These are phyloP conservation scores for Brenthis ino DNA, from an alignment of 2,888 invertebrate genomes.

Conservation along the genomic window DNA sequence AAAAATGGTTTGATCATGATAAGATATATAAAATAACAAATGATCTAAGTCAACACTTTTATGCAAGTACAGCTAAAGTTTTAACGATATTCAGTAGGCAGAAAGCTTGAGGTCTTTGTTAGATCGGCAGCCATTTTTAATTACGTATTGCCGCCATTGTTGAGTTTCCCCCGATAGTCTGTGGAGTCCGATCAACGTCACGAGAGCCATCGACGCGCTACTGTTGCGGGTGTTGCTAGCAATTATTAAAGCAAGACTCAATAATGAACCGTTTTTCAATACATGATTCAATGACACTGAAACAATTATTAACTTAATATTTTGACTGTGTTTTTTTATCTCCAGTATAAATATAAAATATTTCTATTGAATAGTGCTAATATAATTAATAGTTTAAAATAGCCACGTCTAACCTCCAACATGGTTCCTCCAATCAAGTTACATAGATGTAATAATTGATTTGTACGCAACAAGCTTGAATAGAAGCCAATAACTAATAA, in stretches of 20 bases:
- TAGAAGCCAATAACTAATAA: too few species aligned
- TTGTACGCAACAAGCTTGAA: too few species aligned
- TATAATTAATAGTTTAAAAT: too few species aligned
- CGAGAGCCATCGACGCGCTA: constrained; percentile 40
- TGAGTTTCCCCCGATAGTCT: constrained; percentile 55
- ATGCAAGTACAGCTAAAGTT: constrained; percentile 44
- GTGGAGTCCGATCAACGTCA: constrained; percentile 52
- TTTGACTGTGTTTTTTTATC: too few species aligned
- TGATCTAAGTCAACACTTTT: constrained; percentile 3
- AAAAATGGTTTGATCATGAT: not conserved
- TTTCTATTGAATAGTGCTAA: too few species aligned
- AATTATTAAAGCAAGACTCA: constrained; percentile 24
- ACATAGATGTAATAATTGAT: too few species aligned
- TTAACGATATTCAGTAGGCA: constrained; percentile 50
- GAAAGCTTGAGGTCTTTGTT: constrained; percentile 41
- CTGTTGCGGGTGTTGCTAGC: constrained; percentile 29
- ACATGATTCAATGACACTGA: too few species aligned
- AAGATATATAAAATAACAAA: not conserved
- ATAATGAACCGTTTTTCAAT: constrained; percentile 22
- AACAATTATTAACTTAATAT: too few species aligned
- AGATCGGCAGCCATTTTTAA: constrained; percentile 69
- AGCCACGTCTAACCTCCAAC: too few species aligned
- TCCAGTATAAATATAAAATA: too few species aligned
- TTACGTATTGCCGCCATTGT: constrained; percentile 68
- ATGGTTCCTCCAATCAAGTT: too few species aligned